Evolutionary conservation across 1,140 invertebrate genomes (phyloP).

Genomic region (Aphidius ervi): DNA sequence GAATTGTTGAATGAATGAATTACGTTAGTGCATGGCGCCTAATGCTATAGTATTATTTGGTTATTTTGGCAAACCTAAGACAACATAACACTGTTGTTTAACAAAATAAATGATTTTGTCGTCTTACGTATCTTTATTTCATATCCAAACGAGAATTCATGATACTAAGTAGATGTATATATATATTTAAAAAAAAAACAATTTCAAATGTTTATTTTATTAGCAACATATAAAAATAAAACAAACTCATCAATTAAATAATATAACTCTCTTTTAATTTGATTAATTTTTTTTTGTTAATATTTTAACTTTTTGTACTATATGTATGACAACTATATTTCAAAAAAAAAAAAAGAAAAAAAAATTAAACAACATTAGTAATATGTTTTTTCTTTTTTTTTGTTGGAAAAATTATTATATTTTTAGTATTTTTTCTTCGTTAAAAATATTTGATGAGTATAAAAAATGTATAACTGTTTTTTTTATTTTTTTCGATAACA

Average conservation of each 20-base stretch:
- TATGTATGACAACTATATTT: no score
- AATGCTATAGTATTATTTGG: constrained; percentile 38
- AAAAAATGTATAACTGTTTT: neutral
- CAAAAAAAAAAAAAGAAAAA: no score
- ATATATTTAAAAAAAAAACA: constrained; percentile 25
- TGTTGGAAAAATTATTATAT: neutral
- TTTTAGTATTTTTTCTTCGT: neutral
- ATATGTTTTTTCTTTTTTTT: no score
- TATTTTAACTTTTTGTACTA: no score
- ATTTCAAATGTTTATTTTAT: constrained; percentile 35
- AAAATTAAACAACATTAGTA: no score
- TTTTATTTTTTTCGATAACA: neutral
- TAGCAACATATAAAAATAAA: no score
- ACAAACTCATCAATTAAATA: no score
- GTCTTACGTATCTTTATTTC: constrained; percentile 23
- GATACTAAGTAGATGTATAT: constrained; percentile 31
- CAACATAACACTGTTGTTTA: constrained; percentile 47
- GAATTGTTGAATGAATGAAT: constrained; percentile 29
- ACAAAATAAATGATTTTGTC: constrained; percentile 49
- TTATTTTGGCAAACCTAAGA: constrained; percentile 51
- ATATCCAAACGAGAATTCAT: constrained; percentile 6
- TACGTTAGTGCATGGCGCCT: constrained; percentile 21
- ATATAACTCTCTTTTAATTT: no score
- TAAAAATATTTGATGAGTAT: neutral
- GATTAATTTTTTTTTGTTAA: no score